These are phyloP conservation scores for Coenonympha arcania DNA, from an alignment of 2,888 invertebrate species.

Conservation along the genomic window DNA sequence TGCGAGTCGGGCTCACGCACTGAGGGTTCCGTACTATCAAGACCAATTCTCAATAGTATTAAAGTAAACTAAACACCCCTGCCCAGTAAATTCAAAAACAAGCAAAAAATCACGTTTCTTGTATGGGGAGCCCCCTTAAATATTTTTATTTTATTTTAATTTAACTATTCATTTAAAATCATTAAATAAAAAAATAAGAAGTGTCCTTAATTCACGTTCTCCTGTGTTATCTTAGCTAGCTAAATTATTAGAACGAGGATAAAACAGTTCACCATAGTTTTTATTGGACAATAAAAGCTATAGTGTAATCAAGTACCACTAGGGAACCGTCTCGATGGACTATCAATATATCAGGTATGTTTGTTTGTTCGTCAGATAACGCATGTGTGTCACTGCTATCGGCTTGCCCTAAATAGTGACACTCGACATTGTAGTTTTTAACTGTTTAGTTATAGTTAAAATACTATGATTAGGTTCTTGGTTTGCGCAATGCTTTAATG, in stretches of 20 bases:
- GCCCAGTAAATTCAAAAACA: too few species aligned
- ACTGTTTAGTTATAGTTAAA: slow-evolving; percentile 15
- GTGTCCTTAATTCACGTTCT: too few species aligned
- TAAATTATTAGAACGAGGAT: neutral
- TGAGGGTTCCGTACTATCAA: too few species aligned
- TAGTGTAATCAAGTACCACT: neutral
- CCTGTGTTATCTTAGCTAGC: too few species aligned
- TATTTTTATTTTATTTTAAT: too few species aligned
- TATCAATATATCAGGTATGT: slow-evolving; percentile 28
- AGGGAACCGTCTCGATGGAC: slow-evolving; percentile 21
- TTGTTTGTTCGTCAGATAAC: slow-evolving; percentile 36
- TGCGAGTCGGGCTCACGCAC: too few species aligned
- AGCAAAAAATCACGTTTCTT: too few species aligned
- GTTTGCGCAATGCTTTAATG: slow-evolving; percentile 2
- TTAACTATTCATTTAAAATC: too few species aligned
- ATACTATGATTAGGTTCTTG: slow-evolving; percentile 22
- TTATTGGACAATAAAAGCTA: neutral
- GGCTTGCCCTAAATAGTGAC: slow-evolving; percentile 31
- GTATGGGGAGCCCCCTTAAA: too few species aligned
- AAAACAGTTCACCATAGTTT: neutral
- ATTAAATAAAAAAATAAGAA: too few species aligned
- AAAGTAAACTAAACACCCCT: too few species aligned
- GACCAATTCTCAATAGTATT: too few species aligned
- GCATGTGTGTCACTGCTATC: slow-evolving; percentile 34
- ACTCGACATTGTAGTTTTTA: slow-evolving; percentile 17